Evolutionary conservation across 1,140 invertebrate genomes (phyloP).

Genomic region (Sycobia sp.): DNA sequence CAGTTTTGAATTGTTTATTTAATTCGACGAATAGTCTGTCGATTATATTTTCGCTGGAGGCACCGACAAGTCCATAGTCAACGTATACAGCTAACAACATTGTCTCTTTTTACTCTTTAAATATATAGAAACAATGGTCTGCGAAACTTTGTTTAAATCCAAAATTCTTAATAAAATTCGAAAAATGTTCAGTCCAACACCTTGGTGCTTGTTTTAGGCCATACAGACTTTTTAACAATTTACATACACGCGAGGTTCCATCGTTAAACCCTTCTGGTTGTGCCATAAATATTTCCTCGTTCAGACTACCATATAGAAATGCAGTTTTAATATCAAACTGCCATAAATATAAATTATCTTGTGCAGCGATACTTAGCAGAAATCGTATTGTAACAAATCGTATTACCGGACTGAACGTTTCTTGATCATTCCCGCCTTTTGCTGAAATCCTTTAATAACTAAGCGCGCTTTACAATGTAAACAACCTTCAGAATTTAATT

Average conservation of each 20-base stretch:
- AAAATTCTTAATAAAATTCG: background rate
- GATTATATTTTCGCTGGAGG: conserved; percentile 5
- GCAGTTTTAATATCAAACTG: conserved; percentile 50
- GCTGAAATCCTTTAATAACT: conserved; percentile 11
- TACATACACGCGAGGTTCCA: conserved; percentile 28
- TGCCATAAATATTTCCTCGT: conserved; percentile 49
- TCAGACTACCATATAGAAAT: conserved; percentile 46
- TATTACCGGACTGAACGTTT: conserved; percentile 9
- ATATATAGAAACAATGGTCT: conserved; percentile 14
- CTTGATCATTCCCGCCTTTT: conserved; percentile 30
- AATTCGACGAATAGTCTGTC: conserved; percentile 13
- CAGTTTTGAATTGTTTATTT: conserved; percentile 3
- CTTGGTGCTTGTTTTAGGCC: conserved; percentile 41
- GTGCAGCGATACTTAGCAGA: background rate
- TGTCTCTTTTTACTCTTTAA: background rate
- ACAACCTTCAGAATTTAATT: conserved; percentile 20
- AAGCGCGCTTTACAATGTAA: conserved; percentile 22
- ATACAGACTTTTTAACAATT: conserved; percentile 41
- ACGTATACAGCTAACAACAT: conserved; percentile 25
- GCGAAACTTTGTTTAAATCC: background rate
- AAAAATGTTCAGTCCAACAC: conserved; percentile 34
- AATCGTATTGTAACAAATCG: conserved; percentile 14
- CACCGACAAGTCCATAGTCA: conserved; percentile 32
- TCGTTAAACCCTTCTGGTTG: conserved; percentile 44
- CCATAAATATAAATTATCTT: conserved; percentile 34